Evolutionary conservation across 2,888 invertebrate genomes (phyloP), one percentile per base, ranked within the genome.

Genomic region (Spilosoma lubricipeda): DNA sequence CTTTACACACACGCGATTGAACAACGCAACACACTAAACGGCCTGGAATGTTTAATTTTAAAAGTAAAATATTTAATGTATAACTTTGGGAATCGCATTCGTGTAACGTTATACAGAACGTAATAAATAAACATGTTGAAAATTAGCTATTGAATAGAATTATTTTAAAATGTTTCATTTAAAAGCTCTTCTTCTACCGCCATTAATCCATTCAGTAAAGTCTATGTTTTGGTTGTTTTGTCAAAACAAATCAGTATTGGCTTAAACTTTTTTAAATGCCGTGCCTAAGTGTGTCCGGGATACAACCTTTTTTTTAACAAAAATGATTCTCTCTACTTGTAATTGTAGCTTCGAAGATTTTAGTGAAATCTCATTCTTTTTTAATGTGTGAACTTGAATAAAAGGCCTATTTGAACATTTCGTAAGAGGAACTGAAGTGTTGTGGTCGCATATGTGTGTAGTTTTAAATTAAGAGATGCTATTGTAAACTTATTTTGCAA

Each of bases 401-500:
- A 7, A 8, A 27, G n/a, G 11, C 27, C 27, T 30, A 63, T 15
- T 13, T 30, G 59, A 5, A 30, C 3, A 27, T 23, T 15, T 63
- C 27, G 30, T 30, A 30, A 30, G 30, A 18, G 59, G 59, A 8
- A 27, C 4, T n/a, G 42, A 59, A 42, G 42, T 42, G 63, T 52
- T 67, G 80, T 76, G 56, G 80, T 85, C 85, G 87, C 84, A 85
- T 86, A 86, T 88, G 88, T 91, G 85, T 87, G 80, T 85, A 87
- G 83, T 82, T 85, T 86, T 76, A 71, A 42, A 74, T 74, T 76
- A 77, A 76, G 77, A 66, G 82, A 78, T 85, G 90, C 92, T 90
- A 88, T 89, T 83, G 88, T 92, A 88, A 85, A 82, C 84, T 94
- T 94, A 81, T 81, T 90, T 95, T 94, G 94, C 94, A 92, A 93